Conservation (phyloP, 2,888 invertebrate genomes). For the Aphodius granarius region DNA sequence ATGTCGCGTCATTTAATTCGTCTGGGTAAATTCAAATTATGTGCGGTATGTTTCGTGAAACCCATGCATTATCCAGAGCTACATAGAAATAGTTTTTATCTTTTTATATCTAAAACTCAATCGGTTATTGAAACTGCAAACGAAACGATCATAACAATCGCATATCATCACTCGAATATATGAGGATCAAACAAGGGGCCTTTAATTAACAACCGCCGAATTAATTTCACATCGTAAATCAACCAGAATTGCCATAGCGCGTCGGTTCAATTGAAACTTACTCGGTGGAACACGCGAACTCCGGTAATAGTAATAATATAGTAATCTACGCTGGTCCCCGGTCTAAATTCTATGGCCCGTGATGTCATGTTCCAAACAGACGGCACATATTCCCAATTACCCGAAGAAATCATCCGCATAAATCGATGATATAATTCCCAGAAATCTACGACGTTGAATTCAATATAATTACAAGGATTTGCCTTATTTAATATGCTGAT, state of each 20-base stretch:
- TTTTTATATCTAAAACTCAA: no score
- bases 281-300: constrained; percentile 1
- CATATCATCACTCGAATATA: background rate
- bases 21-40: background rate
- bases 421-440: background rate
- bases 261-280: constrained; percentile 10
- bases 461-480: background rate
- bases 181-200: background rate
- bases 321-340: background rate
- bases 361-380: background rate
- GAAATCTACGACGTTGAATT: background rate
- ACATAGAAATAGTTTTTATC: no score
- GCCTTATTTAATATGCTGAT: background rate
- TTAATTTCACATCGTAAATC: constrained; percentile 10
- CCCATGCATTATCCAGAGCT: no score
- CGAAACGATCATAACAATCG: background rate
- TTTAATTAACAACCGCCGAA: constrained; percentile 10
- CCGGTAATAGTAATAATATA: constrained; percentile 4
- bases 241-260: constrained; percentile 1
- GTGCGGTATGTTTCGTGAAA: background rate
- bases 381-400: constrained; percentile 3
- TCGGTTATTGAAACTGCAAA: no score
- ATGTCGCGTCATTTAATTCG: background rate
- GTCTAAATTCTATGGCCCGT: background rate
- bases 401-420: background rate